These are phyloP conservation scores for Trialeurodes vaporariorum DNA, from an alignment of 1,140 invertebrate species.

Conservation along the genomic window DNA sequence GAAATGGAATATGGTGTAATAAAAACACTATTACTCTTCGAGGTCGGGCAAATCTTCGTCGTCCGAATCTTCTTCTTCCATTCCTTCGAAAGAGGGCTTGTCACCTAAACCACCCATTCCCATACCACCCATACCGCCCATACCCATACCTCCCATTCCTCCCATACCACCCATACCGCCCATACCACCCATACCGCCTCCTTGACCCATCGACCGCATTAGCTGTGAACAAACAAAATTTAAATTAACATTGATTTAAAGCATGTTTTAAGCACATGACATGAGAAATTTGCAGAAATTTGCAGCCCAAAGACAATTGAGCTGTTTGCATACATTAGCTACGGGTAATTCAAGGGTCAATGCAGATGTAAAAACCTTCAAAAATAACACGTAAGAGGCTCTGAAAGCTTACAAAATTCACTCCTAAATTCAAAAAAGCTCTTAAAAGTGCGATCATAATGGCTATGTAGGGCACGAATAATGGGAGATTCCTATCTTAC, in stretches of 20 bases:
- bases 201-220: constrained; percentile 10
- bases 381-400: no score
- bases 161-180: constrained; percentile 42
- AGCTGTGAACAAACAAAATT: constrained; percentile 14
- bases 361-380: no score
- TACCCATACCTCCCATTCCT: constrained; percentile 36
- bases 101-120: constrained; percentile 34
- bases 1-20: neutral
- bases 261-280: neutral
- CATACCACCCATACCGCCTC: constrained; percentile 46
- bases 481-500: no score
- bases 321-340: no score
- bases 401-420: no score
- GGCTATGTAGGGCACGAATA: no score
- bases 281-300: constrained; percentile 9
- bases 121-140: constrained; percentile 44
- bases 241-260: constrained; percentile 6
- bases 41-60: constrained; percentile 45
- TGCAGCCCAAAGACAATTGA: constrained; percentile 12
- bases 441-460: no score
- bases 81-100: constrained; percentile 37
- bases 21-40: constrained; percentile 28
- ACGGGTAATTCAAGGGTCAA: no score
- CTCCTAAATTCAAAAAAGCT: no score
- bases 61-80: constrained; percentile 40